Conservation (phyloP, 1,140 invertebrate species). For the Magallana ariakensis region DNA sequence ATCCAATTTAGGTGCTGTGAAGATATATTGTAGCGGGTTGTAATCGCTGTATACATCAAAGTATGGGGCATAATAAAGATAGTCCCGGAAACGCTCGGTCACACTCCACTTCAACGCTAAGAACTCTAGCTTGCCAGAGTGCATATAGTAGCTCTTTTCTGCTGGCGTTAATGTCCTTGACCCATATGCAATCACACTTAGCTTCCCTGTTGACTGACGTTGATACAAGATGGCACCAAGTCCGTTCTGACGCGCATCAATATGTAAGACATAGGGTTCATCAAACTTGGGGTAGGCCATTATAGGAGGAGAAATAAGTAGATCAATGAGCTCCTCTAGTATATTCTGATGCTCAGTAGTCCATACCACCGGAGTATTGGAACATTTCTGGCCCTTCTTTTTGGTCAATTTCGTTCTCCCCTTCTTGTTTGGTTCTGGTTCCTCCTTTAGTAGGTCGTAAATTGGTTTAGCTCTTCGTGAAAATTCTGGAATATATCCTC, state of each 20-base stretch:
- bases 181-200: slow-evolving; percentile 64
- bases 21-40: slow-evolving; percentile 51
- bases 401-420: slow-evolving; percentile 41
- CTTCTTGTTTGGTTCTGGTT: neutral
- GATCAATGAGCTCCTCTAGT: slow-evolving; percentile 67
- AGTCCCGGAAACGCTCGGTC: slow-evolving; percentile 51
- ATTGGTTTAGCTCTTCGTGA: slow-evolving; percentile 55
- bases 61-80: slow-evolving; percentile 39
- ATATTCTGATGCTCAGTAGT: slow-evolving; percentile 47
- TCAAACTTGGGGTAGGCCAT: slow-evolving; percentile 73
- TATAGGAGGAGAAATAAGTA: slow-evolving; percentile 65
- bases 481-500: slow-evolving; percentile 77
- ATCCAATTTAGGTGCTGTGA: slow-evolving; percentile 51
- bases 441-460: slow-evolving; percentile 60
- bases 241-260: slow-evolving; percentile 79
- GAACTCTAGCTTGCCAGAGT: slow-evolving; percentile 59
- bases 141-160: slow-evolving; percentile 56
- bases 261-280: slow-evolving; percentile 76
- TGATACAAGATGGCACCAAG: slow-evolving; percentile 79
- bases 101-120: slow-evolving; percentile 55
- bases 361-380: slow-evolving; percentile 46
- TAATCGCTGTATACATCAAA: slow-evolving; percentile 51
- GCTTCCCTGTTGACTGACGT: slow-evolving; percentile 55
- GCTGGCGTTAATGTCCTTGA: slow-evolving; percentile 51
- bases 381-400: slow-evolving; percentile 42